Evolutionary conservation across 2,888 invertebrate genomes (phyloP).

Genomic region (Eupithecia dodoneata): DNA sequence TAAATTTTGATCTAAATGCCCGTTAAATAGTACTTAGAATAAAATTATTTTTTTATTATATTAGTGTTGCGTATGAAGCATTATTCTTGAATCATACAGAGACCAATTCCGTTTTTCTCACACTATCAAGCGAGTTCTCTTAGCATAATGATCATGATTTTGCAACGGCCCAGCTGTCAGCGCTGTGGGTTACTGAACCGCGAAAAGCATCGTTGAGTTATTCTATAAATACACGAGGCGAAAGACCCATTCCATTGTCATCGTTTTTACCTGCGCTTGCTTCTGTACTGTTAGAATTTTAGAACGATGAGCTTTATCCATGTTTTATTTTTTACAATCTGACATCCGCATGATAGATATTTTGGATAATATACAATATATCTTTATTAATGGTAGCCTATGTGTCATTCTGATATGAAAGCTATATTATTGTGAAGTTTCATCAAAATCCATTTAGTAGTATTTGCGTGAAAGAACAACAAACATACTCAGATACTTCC

Average conservation of each 20-base stretch:
- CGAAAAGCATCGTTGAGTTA: constrained; percentile 28
- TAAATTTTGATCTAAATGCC: no score
- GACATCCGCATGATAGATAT: no score
- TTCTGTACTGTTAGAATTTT: constrained; percentile 11
- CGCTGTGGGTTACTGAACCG: constrained; percentile 35
- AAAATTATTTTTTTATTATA: no score
- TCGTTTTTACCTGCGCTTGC: constrained; percentile 29
- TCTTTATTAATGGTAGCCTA: no score
- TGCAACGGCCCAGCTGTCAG: constrained; percentile 27
- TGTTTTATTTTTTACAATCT: neutral
- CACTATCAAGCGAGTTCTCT: neutral
- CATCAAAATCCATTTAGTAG: no score
- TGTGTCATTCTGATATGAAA: no score
- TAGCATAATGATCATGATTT: neutral
- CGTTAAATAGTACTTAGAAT: no score
- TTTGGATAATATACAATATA: no score
- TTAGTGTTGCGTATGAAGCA: neutral
- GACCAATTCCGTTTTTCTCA: neutral
- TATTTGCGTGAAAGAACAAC: no score
- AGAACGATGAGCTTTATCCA: neutral
- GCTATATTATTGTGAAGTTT: no score
- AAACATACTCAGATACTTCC: no score
- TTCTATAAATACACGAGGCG: constrained; percentile 31
- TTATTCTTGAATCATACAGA: neutral
- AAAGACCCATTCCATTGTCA: constrained; percentile 32